phyloP scores from a whole-genome alignment of 2,888 invertebrate species.

The Aethes cnicana region DNA sequence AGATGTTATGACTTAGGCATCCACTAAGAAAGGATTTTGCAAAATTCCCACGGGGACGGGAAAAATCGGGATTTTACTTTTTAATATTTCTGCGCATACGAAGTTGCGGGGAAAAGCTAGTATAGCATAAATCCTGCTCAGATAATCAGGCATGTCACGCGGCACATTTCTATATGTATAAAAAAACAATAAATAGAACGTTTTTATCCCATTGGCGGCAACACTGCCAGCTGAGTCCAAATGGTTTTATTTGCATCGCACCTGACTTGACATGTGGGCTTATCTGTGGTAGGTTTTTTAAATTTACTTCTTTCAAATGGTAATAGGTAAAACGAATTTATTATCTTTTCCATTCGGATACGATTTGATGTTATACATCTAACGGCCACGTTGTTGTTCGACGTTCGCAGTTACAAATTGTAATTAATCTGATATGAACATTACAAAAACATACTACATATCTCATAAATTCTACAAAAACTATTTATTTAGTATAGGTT shows the following conservation, averaged over 20 bases:
- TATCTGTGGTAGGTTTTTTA: slow-evolving; percentile 43
- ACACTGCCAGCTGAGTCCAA: slow-evolving; percentile 27
- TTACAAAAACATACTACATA: too few species aligned
- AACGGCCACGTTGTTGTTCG: slow-evolving; percentile 5
- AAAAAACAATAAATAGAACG: slow-evolving; percentile 18
- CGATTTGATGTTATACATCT: slow-evolving; percentile 24
- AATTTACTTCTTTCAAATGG: slow-evolving; percentile 34
- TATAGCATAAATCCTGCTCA: too few species aligned
- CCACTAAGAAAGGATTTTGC: too few species aligned
- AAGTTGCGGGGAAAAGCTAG: too few species aligned
- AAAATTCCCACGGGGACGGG: too few species aligned
- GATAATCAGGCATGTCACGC: neutral
- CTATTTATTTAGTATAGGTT: neutral
- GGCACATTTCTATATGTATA: slow-evolving; percentile 7
- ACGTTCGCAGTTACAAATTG: slow-evolving; percentile 2
- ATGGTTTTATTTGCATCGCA: slow-evolving; percentile 27
- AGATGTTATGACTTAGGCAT: too few species aligned
- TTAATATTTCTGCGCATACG: too few species aligned
- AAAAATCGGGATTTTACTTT: too few species aligned
- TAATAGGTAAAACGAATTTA: slow-evolving; percentile 30
- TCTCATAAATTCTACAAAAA: neutral
- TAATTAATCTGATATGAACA: slow-evolving; percentile 1
- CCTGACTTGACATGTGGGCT: slow-evolving; percentile 41
- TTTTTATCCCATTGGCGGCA: slow-evolving; percentile 12
- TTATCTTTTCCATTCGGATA: slow-evolving; percentile 21